These are phyloP conservation scores for Cheilinus undulatus DNA, from an alignment of 2,113 vertebrate genomes.

Conservation along the genomic window DNA sequence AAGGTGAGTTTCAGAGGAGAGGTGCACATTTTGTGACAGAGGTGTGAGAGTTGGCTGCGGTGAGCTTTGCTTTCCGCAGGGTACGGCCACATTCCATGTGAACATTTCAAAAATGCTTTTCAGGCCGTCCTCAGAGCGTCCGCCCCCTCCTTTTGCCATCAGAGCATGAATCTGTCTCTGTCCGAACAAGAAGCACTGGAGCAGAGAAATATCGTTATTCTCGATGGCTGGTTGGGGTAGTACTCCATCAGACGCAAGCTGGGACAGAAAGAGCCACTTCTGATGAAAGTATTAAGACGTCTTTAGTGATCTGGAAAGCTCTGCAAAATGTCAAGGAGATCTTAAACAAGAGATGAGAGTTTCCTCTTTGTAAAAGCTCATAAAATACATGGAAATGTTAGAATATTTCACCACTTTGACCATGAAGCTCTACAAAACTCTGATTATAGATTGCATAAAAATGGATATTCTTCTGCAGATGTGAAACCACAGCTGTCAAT, in stretches of 20 bases:
- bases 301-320: neutral
- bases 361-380: neutral
- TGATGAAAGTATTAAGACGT: neutral
- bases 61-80: conserved; percentile 69
- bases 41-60: conserved; percentile 65
- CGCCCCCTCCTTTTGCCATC: conserved; percentile 20
- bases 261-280: neutral
- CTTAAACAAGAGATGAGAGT: neutral
- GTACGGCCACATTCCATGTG: conserved; percentile 68
- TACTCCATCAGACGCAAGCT: neutral
- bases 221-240: neutral
- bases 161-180: conserved; percentile 22
- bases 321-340: neutral
- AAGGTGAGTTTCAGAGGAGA: conserved; percentile 49
- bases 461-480: conserved; percentile 23
- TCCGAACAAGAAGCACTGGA: neutral
- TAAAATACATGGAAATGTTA: neutral
- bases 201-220: conserved; percentile 7
- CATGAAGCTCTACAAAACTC: neutral
- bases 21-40: conserved; percentile 66
- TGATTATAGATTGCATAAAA: neutral
- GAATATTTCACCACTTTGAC: neutral
- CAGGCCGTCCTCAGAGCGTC: neutral
- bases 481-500: neutral
- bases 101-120: conserved; percentile 58